Evolutionary conservation across 2,113 vertebrate genomes (phyloP).

Genomic region (Pleuronectes platessa): DNA sequence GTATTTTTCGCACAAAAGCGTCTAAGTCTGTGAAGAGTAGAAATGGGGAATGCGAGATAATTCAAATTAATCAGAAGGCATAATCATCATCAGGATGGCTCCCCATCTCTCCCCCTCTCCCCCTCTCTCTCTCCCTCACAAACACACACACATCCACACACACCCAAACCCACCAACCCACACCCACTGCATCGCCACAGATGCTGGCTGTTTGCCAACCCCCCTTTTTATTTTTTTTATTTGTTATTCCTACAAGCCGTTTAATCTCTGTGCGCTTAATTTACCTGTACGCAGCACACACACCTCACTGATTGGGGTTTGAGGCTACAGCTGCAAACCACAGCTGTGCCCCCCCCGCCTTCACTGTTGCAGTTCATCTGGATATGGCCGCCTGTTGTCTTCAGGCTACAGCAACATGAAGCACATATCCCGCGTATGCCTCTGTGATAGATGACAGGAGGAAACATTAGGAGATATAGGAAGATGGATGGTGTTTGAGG

Average conservation of each 20-base stretch:
- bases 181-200: background rate
- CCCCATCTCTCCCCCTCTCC: background rate
- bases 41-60: conserved; percentile 27
- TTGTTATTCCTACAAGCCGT: conserved; percentile 41
- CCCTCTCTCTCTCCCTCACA: background rate
- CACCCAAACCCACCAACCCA: background rate
- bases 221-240: background rate
- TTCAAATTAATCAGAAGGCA: conserved; percentile 47
- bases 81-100: conserved; percentile 40
- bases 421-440: conserved; percentile 16
- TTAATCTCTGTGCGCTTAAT: conserved; percentile 34
- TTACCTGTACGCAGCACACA: conserved; percentile 48
- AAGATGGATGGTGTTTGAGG: conserved; percentile 34
- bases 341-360: background rate
- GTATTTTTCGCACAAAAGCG: conserved; percentile 32
- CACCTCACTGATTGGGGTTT: conserved; percentile 37
- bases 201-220: conserved; percentile 43
- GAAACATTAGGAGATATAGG: conserved; percentile 23
- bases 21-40: conserved; percentile 6
- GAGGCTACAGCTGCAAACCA: conserved; percentile 35
- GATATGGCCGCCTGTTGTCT: conserved; percentile 20
- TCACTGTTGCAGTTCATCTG: conserved; percentile 23
- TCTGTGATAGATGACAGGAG: conserved; percentile 37
- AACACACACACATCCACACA: background rate
- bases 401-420: conserved; percentile 25